A percentile compares a stretch with the other conserved stretches of the same genome.
Evolutionary conservation across 1,140 invertebrate genomes (phyloP).

Genomic region (Aphis gossypii): DNA sequence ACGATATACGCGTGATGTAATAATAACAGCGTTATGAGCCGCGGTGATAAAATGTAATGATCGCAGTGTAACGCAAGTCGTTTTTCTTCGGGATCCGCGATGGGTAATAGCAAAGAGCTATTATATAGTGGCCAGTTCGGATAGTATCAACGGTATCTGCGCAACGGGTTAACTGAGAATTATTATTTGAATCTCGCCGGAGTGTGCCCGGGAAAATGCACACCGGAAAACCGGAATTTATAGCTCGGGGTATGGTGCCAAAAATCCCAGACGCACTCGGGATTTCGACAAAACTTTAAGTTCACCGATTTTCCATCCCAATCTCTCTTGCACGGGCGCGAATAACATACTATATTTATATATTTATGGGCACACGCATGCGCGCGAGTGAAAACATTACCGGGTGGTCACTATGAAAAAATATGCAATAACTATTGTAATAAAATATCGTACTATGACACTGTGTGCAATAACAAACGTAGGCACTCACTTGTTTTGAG

Average conservation of each 20-base stretch:
- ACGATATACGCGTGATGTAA: neutral
- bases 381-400: neutral
- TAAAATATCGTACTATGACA: too few species aligned
- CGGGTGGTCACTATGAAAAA: neutral
- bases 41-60: neutral
- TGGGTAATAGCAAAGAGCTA: neutral
- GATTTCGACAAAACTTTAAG: slow-evolving; percentile 43
- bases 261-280: slow-evolving; percentile 42
- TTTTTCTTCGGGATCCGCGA: neutral
- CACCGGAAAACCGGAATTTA: slow-evolving; percentile 27
- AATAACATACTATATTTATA: neutral
- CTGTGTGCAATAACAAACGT: too few species aligned
- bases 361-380: too few species aligned
- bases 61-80: neutral
- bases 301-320: neutral
- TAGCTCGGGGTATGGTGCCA: slow-evolving; percentile 26
- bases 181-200: slow-evolving; percentile 11
- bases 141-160: neutral
- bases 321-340: too few species aligned
- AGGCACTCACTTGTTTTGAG: neutral
- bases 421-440: too few species aligned
- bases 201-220: neutral
- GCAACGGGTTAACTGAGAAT: slow-evolving; percentile 31
- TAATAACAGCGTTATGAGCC: neutral
- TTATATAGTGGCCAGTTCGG: neutral